Evolutionary conservation across 2,888 invertebrate genomes (phyloP).

Genomic region (Meloe dianella): DNA sequence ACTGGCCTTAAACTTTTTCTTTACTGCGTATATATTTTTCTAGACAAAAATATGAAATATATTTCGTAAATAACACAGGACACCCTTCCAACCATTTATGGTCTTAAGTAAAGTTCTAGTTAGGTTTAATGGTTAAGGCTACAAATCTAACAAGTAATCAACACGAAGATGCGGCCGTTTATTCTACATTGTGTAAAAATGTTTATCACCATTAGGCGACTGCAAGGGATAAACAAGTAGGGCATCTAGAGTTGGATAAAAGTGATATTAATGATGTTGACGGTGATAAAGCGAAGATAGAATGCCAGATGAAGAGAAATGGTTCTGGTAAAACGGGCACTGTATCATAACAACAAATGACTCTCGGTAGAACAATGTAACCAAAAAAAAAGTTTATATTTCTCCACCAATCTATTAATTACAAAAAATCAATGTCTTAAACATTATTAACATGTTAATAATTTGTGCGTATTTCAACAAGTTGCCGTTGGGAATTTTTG

Average conservation of each 20-base stretch:
- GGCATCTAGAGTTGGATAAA: constrained; percentile 60
- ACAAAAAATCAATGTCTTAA: not conserved
- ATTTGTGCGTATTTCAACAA: constrained; percentile 6
- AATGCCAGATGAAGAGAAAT: constrained; percentile 58
- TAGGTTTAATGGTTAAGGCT: constrained; percentile 1
- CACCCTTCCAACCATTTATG: not conserved
- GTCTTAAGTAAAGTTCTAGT: constrained; percentile 3
- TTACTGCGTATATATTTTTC: constrained; percentile 36
- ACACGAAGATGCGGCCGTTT: constrained; percentile 30
- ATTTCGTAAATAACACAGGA: constrained; percentile 4
- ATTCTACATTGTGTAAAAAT: constrained; percentile 57
- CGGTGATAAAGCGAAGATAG: constrained; percentile 55
- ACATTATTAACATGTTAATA: not conserved
- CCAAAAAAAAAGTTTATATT: not conserved
- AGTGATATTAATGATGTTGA: constrained; percentile 61
- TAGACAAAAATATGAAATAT: not conserved
- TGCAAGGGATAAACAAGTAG: constrained; percentile 58
- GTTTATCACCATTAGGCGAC: constrained; percentile 61
- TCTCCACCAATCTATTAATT: not conserved
- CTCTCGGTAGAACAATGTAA: not conserved
- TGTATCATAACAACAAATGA: constrained; percentile 9
- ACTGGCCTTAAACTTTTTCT: constrained; percentile 52
- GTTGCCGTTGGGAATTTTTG: constrained; percentile 23
- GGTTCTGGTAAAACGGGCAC: constrained; percentile 40
- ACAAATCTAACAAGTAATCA: constrained; percentile 5